phyloP scores from a whole-genome alignment of 2,113 vertebrate genomes.

The Pteropus alecto region DNA sequence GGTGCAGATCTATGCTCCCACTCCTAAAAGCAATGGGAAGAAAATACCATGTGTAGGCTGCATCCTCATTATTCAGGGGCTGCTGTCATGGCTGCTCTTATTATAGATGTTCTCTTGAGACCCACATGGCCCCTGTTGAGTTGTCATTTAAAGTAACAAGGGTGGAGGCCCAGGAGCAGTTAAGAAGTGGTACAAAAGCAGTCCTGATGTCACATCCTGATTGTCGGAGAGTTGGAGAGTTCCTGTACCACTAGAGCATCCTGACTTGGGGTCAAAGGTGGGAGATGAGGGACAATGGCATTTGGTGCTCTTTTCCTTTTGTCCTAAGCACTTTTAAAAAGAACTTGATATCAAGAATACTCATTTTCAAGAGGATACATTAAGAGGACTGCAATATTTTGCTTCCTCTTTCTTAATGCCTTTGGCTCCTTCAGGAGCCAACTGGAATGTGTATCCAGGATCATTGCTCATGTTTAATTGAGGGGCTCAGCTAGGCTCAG shows the following conservation, averaged over 20 bases:
- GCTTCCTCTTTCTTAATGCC: not conserved
- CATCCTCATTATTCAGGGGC: not conserved
- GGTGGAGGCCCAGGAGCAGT: not conserved
- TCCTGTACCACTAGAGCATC: not conserved
- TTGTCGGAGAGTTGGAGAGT: not conserved
- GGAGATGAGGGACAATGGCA: not conserved
- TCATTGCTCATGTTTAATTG: not conserved
- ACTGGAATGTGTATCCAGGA: not conserved
- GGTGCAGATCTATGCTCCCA: not conserved
- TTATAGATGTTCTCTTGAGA: not conserved
- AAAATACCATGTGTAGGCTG: not conserved
- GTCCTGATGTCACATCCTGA: not conserved
- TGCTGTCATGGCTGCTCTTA: not conserved
- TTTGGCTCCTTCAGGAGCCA: not conserved
- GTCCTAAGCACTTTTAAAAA: not conserved
- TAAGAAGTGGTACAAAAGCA: not conserved
- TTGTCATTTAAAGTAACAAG: not conserved
- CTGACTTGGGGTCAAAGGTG: not conserved
- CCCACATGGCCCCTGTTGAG: not conserved
- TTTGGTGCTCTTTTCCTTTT: not conserved
- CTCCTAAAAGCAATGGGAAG: not conserved
- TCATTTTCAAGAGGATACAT: not conserved
- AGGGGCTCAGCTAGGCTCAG: not conserved
- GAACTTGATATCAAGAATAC: not conserved
- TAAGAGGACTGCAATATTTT: not conserved